Evolutionary conservation across 2,888 invertebrate species (phyloP).

Genomic region (Cyclophora albipunctata): DNA sequence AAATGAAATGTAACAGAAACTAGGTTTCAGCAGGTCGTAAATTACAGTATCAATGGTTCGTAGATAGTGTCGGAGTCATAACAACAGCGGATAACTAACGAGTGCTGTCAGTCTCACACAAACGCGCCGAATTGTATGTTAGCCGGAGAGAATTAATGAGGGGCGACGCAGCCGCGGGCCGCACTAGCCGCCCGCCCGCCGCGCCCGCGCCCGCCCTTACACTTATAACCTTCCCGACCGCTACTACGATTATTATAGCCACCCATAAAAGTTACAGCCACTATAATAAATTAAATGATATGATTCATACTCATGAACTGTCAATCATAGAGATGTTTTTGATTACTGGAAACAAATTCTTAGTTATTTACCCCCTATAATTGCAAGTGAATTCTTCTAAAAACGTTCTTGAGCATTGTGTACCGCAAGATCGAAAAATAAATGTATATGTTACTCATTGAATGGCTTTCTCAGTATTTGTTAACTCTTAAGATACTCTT

Average conservation of each 20-base stretch:
- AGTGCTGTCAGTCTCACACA: constrained; percentile 54
- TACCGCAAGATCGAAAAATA: too few species aligned
- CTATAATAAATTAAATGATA: too few species aligned
- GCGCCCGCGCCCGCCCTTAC: constrained; percentile 20
- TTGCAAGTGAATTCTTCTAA: neutral
- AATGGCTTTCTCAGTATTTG: too few species aligned
- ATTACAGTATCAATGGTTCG: constrained; percentile 38
- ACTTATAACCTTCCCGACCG: constrained; percentile 1
- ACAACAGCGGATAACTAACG: constrained; percentile 53
- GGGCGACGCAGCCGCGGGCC: constrained; percentile 18
- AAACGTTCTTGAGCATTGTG: too few species aligned
- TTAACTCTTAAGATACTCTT: too few species aligned
- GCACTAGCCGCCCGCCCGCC: constrained; percentile 25
- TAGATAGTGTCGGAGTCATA: constrained; percentile 47
- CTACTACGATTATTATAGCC: too few species aligned
- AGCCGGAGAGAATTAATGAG: constrained; percentile 47
- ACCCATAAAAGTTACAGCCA: too few species aligned
- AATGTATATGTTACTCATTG: too few species aligned
- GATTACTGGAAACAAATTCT: too few species aligned
- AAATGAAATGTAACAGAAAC: constrained; percentile 22
- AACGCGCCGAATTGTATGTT: constrained; percentile 37
- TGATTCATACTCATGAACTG: too few species aligned
- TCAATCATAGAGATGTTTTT: too few species aligned
- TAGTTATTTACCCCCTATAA: too few species aligned
- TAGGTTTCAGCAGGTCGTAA: constrained; percentile 22